Evolutionary conservation across 2,113 vertebrate species (phyloP).

Genomic region (Ammodytes marinus): DNA sequence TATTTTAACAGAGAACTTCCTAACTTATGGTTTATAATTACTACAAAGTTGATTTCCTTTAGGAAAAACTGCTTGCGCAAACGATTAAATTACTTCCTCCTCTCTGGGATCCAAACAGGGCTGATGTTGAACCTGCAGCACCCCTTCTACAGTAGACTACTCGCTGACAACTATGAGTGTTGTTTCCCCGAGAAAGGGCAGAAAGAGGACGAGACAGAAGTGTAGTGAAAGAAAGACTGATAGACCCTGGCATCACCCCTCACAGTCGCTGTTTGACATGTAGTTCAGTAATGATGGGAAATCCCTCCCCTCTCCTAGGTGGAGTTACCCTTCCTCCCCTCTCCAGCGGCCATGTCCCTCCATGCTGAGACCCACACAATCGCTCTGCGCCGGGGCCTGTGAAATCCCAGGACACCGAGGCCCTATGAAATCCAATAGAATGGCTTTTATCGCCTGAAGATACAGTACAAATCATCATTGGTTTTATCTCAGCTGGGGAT

Average conservation of each 20-base stretch:
- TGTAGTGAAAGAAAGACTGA: slow-evolving; percentile 1
- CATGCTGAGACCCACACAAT: slow-evolving; percentile 82
- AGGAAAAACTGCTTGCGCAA: neutral
- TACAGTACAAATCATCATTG: slow-evolving; percentile 95
- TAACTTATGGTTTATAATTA: slow-evolving; percentile 6
- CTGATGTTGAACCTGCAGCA: slow-evolving; percentile 1
- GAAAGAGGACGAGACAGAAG: neutral
- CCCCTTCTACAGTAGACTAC: slow-evolving; percentile 22
- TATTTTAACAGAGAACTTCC: neutral
- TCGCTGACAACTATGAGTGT: neutral
- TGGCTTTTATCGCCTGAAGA: slow-evolving; percentile 87
- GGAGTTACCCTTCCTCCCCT: slow-evolving; percentile 50
- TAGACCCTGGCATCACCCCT: slow-evolving; percentile 38
- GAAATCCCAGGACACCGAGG: slow-evolving; percentile 63
- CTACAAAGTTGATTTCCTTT: neutral
- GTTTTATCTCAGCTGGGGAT: slow-evolving; percentile 97
- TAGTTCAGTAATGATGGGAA: slow-evolving; percentile 58
- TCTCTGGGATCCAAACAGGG: neutral
- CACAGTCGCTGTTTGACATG: slow-evolving; percentile 52
- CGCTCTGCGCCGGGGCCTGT: slow-evolving; percentile 33
- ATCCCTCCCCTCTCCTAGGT: slow-evolving; percentile 39
- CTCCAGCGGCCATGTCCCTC: slow-evolving; percentile 28
- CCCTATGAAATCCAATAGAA: slow-evolving; percentile 79
- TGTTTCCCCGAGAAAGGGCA: slow-evolving; percentile 2
- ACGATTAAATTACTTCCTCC: neutral